phyloP scores from a whole-genome alignment of 2,113 vertebrate species.

The Leptobrachium ailaonicum region DNA sequence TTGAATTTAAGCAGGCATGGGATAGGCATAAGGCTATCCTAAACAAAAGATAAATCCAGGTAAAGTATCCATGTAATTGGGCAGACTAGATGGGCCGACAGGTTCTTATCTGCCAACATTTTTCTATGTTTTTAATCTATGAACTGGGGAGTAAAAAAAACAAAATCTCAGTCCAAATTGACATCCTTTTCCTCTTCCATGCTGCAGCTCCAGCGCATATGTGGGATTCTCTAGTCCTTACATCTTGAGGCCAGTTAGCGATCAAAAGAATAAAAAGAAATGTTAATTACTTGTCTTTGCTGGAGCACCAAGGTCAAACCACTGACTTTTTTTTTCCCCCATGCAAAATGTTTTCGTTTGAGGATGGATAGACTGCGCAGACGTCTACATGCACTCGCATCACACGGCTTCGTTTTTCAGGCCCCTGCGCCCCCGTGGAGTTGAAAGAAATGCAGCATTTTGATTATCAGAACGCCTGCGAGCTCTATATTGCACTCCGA shows the following conservation, averaged over 20 bases:
- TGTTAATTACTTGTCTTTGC: constrained; percentile 6
- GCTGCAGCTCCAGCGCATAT: background rate
- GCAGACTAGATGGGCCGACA: no score
- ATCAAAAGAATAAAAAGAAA: background rate
- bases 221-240: background rate
- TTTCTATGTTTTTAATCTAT: no score
- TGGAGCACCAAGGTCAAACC: constrained; percentile 5
- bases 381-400: background rate
- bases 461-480: background rate
- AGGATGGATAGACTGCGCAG: background rate
- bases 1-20: no score
- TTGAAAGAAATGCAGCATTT: constrained; percentile 2
- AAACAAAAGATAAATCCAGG: no score
- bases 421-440: background rate
- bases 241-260: background rate
- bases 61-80: no score
- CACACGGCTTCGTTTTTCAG: background rate
- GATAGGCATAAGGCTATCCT: no score
- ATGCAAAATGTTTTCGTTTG: background rate
- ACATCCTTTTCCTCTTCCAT: background rate
- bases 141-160: no score
- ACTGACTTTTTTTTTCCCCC: background rate
- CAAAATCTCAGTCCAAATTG: background rate
- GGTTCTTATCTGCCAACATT: no score
- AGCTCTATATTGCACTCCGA: background rate